Base-by-base conservation (phyloP, 2,888 invertebrate species). In the Platycnemis pennipes region DNA sequence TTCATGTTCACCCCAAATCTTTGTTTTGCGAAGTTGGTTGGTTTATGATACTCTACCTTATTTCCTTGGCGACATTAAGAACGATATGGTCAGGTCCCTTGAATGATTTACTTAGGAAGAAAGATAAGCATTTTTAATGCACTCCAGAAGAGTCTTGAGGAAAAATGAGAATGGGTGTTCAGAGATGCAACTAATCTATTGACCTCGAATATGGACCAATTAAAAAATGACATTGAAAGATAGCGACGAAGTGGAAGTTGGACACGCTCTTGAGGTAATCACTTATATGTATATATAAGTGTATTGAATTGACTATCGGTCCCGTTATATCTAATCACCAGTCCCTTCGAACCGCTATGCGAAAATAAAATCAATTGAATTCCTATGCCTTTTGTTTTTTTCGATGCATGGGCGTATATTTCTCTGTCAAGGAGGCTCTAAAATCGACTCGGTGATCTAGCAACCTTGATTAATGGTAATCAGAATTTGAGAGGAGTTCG, bases 291-390 rank as follows among this genome's bases (percentile, higher is more conserved):
- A 1, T 2, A 31, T 13, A 37, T 77, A 77, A 77, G 31, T 77
- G 77, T 16, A 37, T n/a, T 77, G 77, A 7, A 13, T 0, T 4
- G 37, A 77, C 31, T 77, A 77, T 77, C 11, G 77, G 37, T 77
- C 37, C 77, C 37, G 77, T 37, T 77, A 37, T 37, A 77, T 77
- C 16, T 77, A 16, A 7, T 7, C 37, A 1, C 1, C 26, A 26
- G 26, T 5, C 26, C 26, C 77, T 37, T 13, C 13, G 77, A 26
- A 31, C 37, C 77, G 31, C 77, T 37, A 77, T 77, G 77, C 37
- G 77, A 77, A 77, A 77, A 37, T 77, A 77, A 77, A 77, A 77
- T 77, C 37, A 77, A 77, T 77, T 77, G 37, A 77, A 77, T 77
- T 77, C 77, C 11, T 8, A 16, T 37, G 31, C 77, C 77, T 77